phyloP scores from a whole-genome alignment of 2,113 vertebrate genomes.

The Pandion haliaetus region DNA sequence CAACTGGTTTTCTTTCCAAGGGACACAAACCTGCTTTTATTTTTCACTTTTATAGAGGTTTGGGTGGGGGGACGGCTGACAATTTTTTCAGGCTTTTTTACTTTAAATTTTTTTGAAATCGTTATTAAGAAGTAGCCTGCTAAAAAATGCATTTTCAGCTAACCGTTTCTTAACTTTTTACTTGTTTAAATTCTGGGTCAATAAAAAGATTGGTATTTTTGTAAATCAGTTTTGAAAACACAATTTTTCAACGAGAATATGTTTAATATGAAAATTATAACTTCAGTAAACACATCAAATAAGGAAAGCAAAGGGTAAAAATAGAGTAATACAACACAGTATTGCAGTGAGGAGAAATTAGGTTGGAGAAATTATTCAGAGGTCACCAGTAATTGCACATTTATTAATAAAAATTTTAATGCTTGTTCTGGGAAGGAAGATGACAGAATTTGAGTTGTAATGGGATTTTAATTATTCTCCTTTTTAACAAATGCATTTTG shows the following conservation, averaged over 20 bases:
- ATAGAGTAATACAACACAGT: neutral
- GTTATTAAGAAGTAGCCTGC: neutral
- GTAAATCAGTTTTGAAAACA: neutral
- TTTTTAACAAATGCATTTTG: slow-evolving; percentile 4
- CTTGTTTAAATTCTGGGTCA: neutral
- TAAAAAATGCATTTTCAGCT: neutral
- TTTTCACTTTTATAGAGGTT: neutral
- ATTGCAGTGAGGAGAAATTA: neutral
- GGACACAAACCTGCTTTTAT: neutral
- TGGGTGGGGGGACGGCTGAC: neutral
- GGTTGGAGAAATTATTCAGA: slow-evolving; percentile 16
- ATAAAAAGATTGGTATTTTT: neutral
- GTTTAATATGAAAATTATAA: neutral
- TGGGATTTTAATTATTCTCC: slow-evolving; percentile 28
- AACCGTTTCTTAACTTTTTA: neutral
- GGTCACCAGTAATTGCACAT: slow-evolving; percentile 10
- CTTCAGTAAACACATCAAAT: neutral
- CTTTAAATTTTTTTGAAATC: neutral
- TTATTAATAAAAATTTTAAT: slow-evolving; percentile 26
- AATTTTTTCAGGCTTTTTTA: neutral
- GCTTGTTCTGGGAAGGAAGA: neutral
- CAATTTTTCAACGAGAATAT: neutral
- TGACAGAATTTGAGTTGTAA: slow-evolving; percentile 16
- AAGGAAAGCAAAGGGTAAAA: neutral
- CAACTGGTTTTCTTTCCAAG: neutral